These are phyloP conservation scores for Phalacrocorax brasilianus DNA, from an alignment of 2,113 vertebrate species.

Conservation along the genomic window DNA sequence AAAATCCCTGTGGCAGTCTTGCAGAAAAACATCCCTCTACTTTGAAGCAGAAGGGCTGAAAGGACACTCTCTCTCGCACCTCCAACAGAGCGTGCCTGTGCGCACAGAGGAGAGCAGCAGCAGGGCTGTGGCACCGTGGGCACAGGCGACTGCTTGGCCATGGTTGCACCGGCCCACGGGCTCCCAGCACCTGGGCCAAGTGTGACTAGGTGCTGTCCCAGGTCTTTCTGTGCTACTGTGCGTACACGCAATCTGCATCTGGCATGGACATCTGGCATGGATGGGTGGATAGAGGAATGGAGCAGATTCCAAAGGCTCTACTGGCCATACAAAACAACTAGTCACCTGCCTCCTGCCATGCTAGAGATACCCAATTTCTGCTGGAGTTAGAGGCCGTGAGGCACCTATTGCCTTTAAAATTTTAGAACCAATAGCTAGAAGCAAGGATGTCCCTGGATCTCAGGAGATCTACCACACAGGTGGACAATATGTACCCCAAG, in stretches of 20 bases:
- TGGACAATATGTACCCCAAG: too few relatives aligned
- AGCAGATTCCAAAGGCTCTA: neutral
- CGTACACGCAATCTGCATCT: accelerated
- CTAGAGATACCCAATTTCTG: neutral
- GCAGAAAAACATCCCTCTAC: constrained; percentile 14
- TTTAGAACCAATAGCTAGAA: neutral
- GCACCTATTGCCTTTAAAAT: neutral
- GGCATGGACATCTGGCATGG: accelerated
- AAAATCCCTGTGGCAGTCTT: neutral
- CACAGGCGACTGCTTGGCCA: neutral
- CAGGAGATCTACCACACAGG: neutral
- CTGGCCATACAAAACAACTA: neutral
- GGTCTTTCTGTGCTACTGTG: neutral
- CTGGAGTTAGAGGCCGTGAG: neutral
- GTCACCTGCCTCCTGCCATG: neutral
- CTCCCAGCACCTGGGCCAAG: neutral
- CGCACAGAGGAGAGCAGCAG: accelerated
- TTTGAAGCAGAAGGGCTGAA: constrained; percentile 34
- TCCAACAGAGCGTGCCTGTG: neutral
- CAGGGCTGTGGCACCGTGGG: neutral
- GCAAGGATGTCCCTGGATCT: neutral
- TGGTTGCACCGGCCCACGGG: neutral
- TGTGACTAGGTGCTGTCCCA: accelerated
- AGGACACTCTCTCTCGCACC: neutral
- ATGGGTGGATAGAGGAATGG: neutral